Evolutionary conservation across 2,888 invertebrate genomes (phyloP).

Genomic region (Neria commutata): DNA sequence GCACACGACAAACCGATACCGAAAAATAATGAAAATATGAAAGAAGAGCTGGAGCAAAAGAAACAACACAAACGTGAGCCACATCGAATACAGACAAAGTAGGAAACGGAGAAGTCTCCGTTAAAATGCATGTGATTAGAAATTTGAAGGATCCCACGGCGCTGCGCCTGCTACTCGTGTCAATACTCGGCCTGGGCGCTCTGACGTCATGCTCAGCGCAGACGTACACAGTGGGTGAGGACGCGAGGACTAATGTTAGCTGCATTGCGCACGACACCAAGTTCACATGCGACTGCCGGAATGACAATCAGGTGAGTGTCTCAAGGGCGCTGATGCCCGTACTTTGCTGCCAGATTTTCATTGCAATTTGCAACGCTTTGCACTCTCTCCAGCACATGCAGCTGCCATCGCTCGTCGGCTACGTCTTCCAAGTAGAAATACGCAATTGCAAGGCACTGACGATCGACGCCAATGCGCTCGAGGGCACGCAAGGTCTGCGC

Average conservation of each 20-base stretch:
- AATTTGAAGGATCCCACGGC: constrained; percentile 45
- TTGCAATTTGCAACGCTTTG: not conserved
- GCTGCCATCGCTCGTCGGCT: constrained; percentile 61
- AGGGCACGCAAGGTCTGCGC: constrained; percentile 68
- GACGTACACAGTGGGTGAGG: not conserved
- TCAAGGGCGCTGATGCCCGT: not conserved
- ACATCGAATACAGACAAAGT: too few species aligned
- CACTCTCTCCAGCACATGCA: constrained; percentile 65
- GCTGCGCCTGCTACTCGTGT: not conserved
- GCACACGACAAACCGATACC: too few species aligned
- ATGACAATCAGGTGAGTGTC: constrained; percentile 54
- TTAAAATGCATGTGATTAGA: constrained; percentile 40
- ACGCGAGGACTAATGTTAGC: constrained; percentile 41
- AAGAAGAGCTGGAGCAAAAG: not conserved
- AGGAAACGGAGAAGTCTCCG: not conserved
- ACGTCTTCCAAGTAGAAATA: constrained; percentile 67
- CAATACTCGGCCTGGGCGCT: not conserved
- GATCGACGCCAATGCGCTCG: constrained; percentile 67
- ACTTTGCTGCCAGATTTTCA: not conserved
- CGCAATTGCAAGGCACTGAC: constrained; percentile 70
- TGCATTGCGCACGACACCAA: constrained; percentile 56
- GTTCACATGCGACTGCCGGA: constrained; percentile 59
- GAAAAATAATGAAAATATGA: constrained; percentile 2
- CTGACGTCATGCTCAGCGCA: too few species aligned
- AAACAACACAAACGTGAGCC: not conserved